Evolutionary conservation across 1,140 invertebrate genomes (phyloP).

Genomic region (Archivesica marissinica): DNA sequence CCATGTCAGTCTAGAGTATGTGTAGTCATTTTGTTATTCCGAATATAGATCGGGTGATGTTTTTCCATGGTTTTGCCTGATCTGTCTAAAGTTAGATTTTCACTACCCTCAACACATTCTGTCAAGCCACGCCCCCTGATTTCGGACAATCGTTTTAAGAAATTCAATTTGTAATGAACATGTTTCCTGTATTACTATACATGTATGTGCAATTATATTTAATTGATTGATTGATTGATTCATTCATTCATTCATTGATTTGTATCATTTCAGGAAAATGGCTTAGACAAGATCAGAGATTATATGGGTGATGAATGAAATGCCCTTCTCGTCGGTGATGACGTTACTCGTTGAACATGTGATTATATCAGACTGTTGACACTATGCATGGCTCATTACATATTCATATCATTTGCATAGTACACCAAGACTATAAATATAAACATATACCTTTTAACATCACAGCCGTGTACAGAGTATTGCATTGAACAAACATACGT

Average conservation of each 20-base stretch:
- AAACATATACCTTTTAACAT: too few relatives aligned
- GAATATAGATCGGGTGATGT: too few relatives aligned
- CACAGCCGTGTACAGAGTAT: too few relatives aligned
- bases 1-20: too few relatives aligned
- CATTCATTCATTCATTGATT: neutral
- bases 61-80: too few relatives aligned
- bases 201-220: neutral
- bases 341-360: neutral
- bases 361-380: neutral
- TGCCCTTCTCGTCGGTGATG: neutral
- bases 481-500: too few relatives aligned
- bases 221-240: neutral
- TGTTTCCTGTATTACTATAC: neutral
- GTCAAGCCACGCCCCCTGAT: neutral
- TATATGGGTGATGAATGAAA: conserved; percentile 16
- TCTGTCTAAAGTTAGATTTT: neutral
- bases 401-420: conserved; percentile 1
- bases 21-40: too few relatives aligned
- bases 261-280: conserved; percentile 30
- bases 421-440: neutral
- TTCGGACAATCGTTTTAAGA: neutral
- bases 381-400: conserved; percentile 37
- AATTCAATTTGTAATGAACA: neutral
- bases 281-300: conserved; percentile 33
- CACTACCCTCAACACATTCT: neutral